Percentiles rank a stretch among this genome's conserved stretches.
Evolutionary conservation across 1,140 invertebrate genomes (phyloP).

Genomic region (Temnothorax curvispinosus): DNA sequence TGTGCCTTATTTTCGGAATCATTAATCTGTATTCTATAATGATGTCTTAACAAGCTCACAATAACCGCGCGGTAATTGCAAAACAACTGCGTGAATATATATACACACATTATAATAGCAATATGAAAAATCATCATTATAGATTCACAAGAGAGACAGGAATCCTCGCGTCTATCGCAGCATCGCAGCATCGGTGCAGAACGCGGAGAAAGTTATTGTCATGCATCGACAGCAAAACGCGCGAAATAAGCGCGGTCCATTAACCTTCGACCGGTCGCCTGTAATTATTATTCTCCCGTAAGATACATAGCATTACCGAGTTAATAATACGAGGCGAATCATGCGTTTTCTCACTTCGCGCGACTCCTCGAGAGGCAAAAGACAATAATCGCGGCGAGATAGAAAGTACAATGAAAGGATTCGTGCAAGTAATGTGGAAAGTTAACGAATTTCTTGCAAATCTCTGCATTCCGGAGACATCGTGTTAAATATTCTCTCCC

Average conservation of each 20-base stretch:
- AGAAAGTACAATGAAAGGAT: slow-evolving; percentile 54
- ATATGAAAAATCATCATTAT: neutral
- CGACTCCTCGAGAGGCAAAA: slow-evolving; percentile 7
- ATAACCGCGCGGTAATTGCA: neutral
- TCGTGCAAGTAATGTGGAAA: slow-evolving; percentile 18
- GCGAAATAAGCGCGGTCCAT: slow-evolving; percentile 32
- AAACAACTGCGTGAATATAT: neutral
- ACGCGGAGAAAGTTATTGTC: slow-evolving; percentile 60
- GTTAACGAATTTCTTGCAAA: slow-evolving; percentile 31
- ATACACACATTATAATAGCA: neutral
- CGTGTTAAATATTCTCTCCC: neutral
- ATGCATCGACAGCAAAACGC: slow-evolving; percentile 27
- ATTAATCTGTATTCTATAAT: slow-evolving; percentile 29
- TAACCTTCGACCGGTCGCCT: slow-evolving; percentile 29
- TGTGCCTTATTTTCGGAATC: slow-evolving; percentile 42
- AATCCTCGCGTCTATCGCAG: too few species aligned
- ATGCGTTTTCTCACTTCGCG: slow-evolving; percentile 43
- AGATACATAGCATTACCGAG: slow-evolving; percentile 35
- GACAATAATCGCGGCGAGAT: slow-evolving; percentile 24
- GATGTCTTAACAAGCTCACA: slow-evolving; percentile 17
- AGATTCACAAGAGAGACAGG: neutral
- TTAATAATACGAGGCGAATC: slow-evolving; percentile 54
- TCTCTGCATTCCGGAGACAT: slow-evolving; percentile 6
- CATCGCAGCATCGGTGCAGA: neutral
- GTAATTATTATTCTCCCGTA: slow-evolving; percentile 54